Evolutionary conservation across 2,113 vertebrate genomes (phyloP).

Genomic region (Oryzias melastigma): DNA sequence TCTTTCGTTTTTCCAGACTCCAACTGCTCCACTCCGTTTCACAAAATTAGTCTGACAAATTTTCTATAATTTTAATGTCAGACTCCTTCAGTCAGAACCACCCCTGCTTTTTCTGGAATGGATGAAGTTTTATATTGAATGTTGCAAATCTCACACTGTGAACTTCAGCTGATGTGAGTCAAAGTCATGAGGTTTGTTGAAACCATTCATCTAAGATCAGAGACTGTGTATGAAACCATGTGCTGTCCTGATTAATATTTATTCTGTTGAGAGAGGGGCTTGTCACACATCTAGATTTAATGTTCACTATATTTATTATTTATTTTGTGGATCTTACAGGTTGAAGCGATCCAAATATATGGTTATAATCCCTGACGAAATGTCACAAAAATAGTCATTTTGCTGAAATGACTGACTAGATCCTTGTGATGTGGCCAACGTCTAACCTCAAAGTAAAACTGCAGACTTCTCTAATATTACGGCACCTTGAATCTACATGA

Average conservation of each 20-base stretch:
- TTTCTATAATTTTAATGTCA: no score
- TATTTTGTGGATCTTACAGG: conserved; percentile 35
- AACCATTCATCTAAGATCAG: not conserved
- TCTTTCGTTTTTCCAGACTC: no score
- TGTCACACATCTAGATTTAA: conserved; percentile 30
- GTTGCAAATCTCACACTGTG: not conserved
- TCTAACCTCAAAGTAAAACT: conserved; percentile 61
- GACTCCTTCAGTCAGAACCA: no score
- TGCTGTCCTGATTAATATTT: conserved; percentile 17
- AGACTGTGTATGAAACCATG: conserved; percentile 4
- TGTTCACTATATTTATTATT: conserved; percentile 61
- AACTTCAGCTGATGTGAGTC: not conserved
- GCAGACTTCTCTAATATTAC: conserved; percentile 54
- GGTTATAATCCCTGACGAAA: conserved; percentile 51
- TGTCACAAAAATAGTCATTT: conserved; percentile 65
- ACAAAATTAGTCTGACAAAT: no score
- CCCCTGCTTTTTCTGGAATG: no score
- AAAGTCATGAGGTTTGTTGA: not conserved
- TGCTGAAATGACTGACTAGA: conserved; percentile 52
- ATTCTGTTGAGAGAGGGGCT: conserved; percentile 5
- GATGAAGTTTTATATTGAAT: conserved; percentile 11
- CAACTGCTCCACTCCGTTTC: no score
- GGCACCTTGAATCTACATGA: conserved; percentile 44
- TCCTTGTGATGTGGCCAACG: conserved; percentile 59
- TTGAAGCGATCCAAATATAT: conserved; percentile 22